Percentiles rank a stretch among this genome's conserved stretches.
Evolutionary conservation across 2,888 invertebrate genomes (phyloP).

Genomic region (Tiliacea citrago): DNA sequence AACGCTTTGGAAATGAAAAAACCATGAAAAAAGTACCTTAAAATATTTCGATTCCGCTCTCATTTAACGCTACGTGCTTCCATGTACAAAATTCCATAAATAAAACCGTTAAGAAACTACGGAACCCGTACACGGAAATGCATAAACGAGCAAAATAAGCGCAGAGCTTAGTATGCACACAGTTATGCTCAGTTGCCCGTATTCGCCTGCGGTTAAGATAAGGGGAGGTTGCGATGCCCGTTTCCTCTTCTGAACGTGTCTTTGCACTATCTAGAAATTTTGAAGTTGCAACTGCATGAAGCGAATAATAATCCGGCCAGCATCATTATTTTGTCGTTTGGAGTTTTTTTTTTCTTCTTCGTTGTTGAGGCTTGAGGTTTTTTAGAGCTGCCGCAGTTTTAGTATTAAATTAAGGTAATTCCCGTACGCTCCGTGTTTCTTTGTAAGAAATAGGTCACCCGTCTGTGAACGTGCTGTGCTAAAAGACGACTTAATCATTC

Average conservation of each 20-base stretch:
- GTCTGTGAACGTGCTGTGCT: not conserved
- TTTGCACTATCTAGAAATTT: slow-evolving; percentile 62
- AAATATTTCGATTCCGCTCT: slow-evolving; percentile 32
- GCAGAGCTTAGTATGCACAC: slow-evolving; percentile 60
- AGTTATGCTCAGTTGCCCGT: slow-evolving; percentile 64
- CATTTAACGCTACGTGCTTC: slow-evolving; percentile 44
- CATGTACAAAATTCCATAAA: slow-evolving; percentile 55
- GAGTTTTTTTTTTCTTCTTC: slow-evolving; percentile 6
- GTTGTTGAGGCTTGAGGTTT: not conserved
- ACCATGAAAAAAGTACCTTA: not conserved
- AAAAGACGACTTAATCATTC: not conserved
- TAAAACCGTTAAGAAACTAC: slow-evolving; percentile 64
- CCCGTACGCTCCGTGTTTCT: not conserved
- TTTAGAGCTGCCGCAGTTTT: slow-evolving; percentile 6
- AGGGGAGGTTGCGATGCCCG: slow-evolving; percentile 63
- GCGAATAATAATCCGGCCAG: slow-evolving; percentile 54
- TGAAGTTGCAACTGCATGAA: slow-evolving; percentile 57
- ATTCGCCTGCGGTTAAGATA: slow-evolving; percentile 70
- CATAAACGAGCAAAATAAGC: slow-evolving; percentile 57
- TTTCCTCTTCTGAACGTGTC: slow-evolving; percentile 66
- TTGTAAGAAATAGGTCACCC: slow-evolving; percentile 29
- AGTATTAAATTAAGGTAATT: slow-evolving; percentile 28
- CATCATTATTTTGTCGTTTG: slow-evolving; percentile 56
- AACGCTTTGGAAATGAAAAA: not conserved
- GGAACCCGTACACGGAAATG: slow-evolving; percentile 59